Evolutionary conservation across 2,113 vertebrate species (phyloP).

Genomic region (Vicugna pacos): DNA sequence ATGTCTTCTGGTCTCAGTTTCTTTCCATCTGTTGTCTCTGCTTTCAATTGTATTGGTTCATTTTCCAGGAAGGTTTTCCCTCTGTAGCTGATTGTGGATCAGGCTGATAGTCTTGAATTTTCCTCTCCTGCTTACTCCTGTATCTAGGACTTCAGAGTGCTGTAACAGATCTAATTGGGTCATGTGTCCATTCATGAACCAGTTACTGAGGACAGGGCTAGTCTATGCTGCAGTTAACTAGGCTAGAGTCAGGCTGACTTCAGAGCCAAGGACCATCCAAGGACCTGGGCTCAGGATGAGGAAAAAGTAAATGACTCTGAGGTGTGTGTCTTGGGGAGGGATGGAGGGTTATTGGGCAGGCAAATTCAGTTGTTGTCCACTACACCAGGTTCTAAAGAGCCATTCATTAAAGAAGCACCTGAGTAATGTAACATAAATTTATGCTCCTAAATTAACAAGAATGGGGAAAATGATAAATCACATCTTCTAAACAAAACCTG

Average conservation of each 20-base stretch:
- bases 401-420: not conserved
- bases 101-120: not conserved
- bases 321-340: not conserved
- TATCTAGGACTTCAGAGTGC: not conserved
- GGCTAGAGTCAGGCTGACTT: not conserved
- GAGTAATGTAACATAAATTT: not conserved
- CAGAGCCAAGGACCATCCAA: not conserved
- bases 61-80: not conserved
- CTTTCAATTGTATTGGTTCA: not conserved
- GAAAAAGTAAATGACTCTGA: not conserved
- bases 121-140: not conserved
- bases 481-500: not conserved
- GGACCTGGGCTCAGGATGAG: not conserved
- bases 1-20: not conserved
- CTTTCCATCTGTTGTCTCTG: not conserved
- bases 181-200: not conserved
- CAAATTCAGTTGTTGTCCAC: not conserved
- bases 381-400: not conserved
- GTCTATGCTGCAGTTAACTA: not conserved
- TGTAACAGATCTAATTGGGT: not conserved
- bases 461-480: not conserved
- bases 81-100: not conserved
- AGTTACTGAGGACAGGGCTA: not conserved
- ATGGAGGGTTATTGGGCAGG: not conserved
- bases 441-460: slow-evolving; percentile 13